phyloP scores from a whole-genome alignment of 2,113 vertebrate species.

The Campylomormyrus numenius region DNA sequence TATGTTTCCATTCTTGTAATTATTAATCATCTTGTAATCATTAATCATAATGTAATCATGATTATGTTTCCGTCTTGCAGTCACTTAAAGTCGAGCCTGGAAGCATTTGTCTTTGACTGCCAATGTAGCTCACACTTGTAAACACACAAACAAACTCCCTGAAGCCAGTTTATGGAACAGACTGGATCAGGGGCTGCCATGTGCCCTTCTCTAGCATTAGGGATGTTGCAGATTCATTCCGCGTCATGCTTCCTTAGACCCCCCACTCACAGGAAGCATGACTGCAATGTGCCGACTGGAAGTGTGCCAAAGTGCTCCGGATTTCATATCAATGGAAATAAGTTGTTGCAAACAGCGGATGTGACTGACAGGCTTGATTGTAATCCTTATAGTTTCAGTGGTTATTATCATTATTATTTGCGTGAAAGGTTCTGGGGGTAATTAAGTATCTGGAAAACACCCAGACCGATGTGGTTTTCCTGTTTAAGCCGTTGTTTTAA shows the following conservation, averaged over 20 bases:
- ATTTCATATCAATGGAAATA: neutral
- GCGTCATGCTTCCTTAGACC: neutral
- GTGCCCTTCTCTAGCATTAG: neutral
- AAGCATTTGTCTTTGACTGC: neutral
- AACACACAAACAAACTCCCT: neutral
- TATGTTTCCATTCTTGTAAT: neutral
- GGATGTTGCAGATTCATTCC: neutral
- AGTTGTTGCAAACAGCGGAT: neutral
- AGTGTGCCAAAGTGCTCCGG: neutral
- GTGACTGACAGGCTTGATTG: neutral
- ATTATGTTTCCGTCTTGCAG: neutral
- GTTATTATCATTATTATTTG: neutral
- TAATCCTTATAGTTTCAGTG: neutral
- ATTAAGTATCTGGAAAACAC: neutral
- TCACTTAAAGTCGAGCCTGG: neutral
- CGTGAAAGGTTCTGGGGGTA: neutral
- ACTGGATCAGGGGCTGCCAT: neutral
- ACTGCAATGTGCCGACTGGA: neutral
- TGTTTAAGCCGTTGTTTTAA: conserved; percentile 53
- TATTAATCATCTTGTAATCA: neutral
- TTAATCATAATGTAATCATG: neutral
- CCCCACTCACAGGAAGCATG: neutral
- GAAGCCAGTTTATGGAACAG: neutral
- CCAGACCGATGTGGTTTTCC: conserved; percentile 41
- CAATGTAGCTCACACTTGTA: neutral